Percentiles rank a stretch among this genome's conserved stretches.
Conservation (phyloP, 1,140 invertebrate species). For the Lucilia cuprina region DNA sequence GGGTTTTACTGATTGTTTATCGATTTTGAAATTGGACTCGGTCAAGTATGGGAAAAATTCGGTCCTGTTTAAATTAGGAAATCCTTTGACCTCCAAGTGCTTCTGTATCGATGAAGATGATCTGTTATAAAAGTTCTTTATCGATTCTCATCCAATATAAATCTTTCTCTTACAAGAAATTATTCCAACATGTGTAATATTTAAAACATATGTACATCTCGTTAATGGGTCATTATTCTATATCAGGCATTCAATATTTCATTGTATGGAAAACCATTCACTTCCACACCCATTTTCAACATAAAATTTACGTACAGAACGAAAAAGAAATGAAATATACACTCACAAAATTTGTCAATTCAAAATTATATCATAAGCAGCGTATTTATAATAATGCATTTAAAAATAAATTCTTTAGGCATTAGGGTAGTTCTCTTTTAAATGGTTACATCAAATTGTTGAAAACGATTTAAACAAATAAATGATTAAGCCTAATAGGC, state of each 20-base stretch:
- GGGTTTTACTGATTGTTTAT: no score
- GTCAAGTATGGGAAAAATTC: no score
- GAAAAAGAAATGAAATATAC: background rate
- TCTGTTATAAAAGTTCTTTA: no score
- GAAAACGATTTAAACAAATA: no score
- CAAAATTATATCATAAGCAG: background rate
- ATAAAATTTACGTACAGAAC: background rate
- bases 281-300: background rate
- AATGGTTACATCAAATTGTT: background rate
- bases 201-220: background rate
- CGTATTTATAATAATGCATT: background rate
- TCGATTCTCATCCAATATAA: no score
- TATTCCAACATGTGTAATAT: no score
- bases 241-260: background rate
- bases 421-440: background rate
- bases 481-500: no score
- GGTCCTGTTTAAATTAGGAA: no score
- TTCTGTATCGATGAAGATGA: no score
- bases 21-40: no score
- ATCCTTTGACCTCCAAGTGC: no score
- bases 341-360: constrained; percentile 5
- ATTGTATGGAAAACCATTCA: background rate
- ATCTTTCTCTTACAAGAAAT: no score
- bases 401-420: background rate
- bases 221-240: background rate